These are phyloP conservation scores for Scomber scombrus DNA, from an alignment of 2,113 vertebrate genomes.

Conservation along the genomic window DNA sequence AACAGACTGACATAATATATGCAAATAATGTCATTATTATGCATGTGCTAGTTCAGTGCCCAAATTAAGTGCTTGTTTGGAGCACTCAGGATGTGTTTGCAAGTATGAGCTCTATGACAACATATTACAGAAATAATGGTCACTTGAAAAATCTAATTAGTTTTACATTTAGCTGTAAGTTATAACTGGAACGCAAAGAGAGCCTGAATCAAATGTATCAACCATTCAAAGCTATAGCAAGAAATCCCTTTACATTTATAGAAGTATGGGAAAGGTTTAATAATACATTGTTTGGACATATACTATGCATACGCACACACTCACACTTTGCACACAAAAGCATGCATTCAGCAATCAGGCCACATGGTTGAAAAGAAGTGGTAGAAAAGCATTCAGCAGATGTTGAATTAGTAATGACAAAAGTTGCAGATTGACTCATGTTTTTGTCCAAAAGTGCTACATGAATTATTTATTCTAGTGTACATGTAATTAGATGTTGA, in stretches of 20 bases:
- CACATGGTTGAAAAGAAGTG: slow-evolving; percentile 29
- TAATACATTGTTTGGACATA: slow-evolving; percentile 33
- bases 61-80: slow-evolving; percentile 85
- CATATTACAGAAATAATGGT: slow-evolving; percentile 85
- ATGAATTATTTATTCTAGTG: slow-evolving; percentile 82
- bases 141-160: slow-evolving; percentile 81
- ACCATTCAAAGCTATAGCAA: slow-evolving; percentile 52
- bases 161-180: slow-evolving; percentile 72
- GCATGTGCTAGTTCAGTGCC: slow-evolving; percentile 81
- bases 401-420: slow-evolving; percentile 79
- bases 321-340: slow-evolving; percentile 24
- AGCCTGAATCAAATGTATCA: slow-evolving; percentile 57
- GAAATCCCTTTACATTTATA: background rate
- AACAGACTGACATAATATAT: slow-evolving; percentile 83
- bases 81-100: slow-evolving; percentile 75
- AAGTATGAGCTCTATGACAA: slow-evolving; percentile 80
- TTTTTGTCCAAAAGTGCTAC: slow-evolving; percentile 75
- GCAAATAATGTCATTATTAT: slow-evolving; percentile 85
- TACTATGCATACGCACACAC: slow-evolving; percentile 3
- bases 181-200: slow-evolving; percentile 24
- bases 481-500: slow-evolving; percentile 73
- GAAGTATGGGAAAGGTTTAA: slow-evolving; percentile 6
- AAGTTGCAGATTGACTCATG: slow-evolving; percentile 73
- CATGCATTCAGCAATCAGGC: slow-evolving; percentile 54
- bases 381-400: slow-evolving; percentile 41